Percentiles rank a stretch among this genome's conserved stretches.
These are phyloP conservation scores for Tiphia femorata DNA, from an alignment of 2,888 invertebrate genomes.

Conservation along the genomic window DNA sequence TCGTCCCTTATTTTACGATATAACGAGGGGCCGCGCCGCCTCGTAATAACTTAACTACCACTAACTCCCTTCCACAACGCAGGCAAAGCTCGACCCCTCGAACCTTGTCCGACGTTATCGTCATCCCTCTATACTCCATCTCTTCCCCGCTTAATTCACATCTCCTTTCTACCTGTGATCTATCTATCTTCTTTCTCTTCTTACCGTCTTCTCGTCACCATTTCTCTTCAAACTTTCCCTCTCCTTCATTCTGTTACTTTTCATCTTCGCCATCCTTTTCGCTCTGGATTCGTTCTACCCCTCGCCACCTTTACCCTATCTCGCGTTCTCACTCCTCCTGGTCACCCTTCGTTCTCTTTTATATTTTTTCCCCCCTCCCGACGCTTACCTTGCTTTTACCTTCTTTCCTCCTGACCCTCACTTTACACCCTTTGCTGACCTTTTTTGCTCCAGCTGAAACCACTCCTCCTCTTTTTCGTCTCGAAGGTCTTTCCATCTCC, in stretches of 20 bases:
- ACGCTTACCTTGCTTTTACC: not conserved
- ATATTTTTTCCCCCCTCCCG: not conserved
- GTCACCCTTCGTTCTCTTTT: not conserved
- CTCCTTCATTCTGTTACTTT: constrained; percentile 4
- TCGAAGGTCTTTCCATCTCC: no score
- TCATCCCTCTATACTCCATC: no score
- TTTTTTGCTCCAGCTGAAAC: not conserved
- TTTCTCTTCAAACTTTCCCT: not conserved
- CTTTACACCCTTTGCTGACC: not conserved
- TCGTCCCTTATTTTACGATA: no score
- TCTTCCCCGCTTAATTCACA: not conserved
- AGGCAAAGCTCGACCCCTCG: no score
- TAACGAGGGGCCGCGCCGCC: no score
- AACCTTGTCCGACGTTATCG: no score
- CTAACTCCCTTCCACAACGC: no score
- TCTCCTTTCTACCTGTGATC: not conserved
- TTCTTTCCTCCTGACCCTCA: not conserved
- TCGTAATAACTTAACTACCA: no score
- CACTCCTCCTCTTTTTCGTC: not conserved
- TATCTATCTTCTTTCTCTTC: not conserved
- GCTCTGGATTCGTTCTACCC: not conserved
- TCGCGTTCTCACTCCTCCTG: not conserved
- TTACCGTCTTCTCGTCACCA: not conserved
- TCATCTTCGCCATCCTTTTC: not conserved
- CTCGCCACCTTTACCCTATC: not conserved